Base-by-base conservation (phyloP, 2,113 vertebrate species). In the Pogona vitticeps region DNA sequence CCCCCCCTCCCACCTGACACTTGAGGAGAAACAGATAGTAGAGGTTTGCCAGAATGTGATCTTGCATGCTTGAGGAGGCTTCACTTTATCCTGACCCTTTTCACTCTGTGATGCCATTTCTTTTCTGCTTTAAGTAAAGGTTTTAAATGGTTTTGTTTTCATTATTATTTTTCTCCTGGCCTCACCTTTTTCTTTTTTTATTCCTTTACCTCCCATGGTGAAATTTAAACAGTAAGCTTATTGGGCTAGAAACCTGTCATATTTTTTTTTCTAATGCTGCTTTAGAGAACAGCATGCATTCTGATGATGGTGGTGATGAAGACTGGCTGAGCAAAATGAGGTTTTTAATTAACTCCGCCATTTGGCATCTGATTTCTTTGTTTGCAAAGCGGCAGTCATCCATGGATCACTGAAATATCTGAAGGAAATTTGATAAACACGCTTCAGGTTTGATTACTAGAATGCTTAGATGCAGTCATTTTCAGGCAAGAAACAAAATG, bases 101-200 rank as follows among this genome's bases (percentile, higher is more conserved):
- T 52, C 46, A 52, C 46, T 17, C 73, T 59, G 76, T 52, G 28
- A 82, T 83, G 65, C 85, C 40, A 84, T 20, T 31, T 78, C 26
- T 1, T 20, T 31, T 78, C 26, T 1, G 81, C 81, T 92, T 88
- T 23, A 78, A 26, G 15, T 72, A 87, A 89, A 40, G 33, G 88
- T 56, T 33, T 76, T 68, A 72, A 79, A 17, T 5, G 58, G 52
- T 8, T 17, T 36, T 79, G 2, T 61, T 38, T 61, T n/a, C 52
- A 46, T 23, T 78, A 8, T 33, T 36, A 6, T 14, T 36, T 18
- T 36, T 6, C 56, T n/a, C n/a, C 23, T 77, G n/a, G 31, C 46
- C 28, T 59, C 46, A 18, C 46, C 20, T 59, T 36, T 79, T 10
- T 38, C 56, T 26, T 61, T 58, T n/a, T n/a, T 33, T 80, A 1